phyloP scores from a whole-genome alignment of 1,140 invertebrate species.

The Coptotermes formosanus region DNA sequence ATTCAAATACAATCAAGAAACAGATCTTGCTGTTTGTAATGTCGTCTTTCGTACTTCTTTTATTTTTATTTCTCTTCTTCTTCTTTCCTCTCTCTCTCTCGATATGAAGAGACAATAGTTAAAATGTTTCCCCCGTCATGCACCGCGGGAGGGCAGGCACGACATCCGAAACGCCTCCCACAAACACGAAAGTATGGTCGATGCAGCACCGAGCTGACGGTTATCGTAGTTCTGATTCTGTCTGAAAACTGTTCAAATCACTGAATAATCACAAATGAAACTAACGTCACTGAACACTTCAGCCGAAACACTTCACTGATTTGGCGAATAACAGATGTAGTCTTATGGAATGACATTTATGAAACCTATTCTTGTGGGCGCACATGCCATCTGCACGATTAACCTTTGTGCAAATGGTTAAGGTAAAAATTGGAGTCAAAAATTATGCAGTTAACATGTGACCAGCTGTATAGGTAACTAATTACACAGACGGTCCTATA shows the following conservation, averaged over 20 bases:
- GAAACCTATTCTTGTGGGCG: no score
- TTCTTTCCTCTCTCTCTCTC: not conserved
- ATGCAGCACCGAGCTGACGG: not conserved
- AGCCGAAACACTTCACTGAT: no score
- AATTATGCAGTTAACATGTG: no score
- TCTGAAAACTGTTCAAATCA: not conserved
- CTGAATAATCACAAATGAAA: no score
- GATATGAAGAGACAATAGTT: slow-evolving; percentile 19
- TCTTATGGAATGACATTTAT: no score
- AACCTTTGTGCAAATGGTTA: no score
- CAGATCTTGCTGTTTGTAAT: slow-evolving; percentile 18
- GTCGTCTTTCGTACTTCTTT: slow-evolving; percentile 6
- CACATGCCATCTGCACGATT: no score
- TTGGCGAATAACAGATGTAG: no score
- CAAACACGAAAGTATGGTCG: slow-evolving; percentile 4
- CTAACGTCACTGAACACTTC: no score
- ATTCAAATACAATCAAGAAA: slow-evolving; percentile 19
- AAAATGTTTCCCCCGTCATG: slow-evolving; percentile 17
- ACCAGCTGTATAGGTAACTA: no score
- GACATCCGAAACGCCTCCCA: not conserved
- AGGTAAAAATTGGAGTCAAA: no score
- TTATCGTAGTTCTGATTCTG: not conserved
- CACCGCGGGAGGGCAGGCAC: not conserved
- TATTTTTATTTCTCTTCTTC: not conserved
- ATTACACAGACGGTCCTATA: no score